Conservation (phyloP, 2,113 vertebrate genomes). For the Physeter macrocephalus region DNA sequence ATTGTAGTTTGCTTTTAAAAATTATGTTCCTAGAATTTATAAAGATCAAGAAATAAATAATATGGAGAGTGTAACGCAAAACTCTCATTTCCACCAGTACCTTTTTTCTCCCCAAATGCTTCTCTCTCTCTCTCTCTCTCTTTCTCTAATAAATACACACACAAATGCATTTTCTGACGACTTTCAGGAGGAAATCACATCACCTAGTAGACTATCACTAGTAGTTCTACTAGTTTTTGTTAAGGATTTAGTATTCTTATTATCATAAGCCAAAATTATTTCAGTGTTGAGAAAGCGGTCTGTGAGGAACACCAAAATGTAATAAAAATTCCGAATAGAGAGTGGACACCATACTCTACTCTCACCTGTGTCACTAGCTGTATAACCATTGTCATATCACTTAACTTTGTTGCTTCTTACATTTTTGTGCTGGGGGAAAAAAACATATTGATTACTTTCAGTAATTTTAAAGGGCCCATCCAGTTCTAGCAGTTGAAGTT, state of each 20-base stretch:
- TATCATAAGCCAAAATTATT: background rate
- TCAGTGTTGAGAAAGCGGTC: background rate
- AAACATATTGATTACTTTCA: background rate
- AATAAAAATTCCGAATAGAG: background rate
- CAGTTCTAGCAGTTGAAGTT: background rate
- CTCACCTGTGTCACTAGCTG: background rate
- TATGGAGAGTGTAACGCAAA: background rate
- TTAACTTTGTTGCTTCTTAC: background rate
- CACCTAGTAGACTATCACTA: background rate
- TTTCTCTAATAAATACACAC: background rate
- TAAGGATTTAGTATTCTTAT: background rate
- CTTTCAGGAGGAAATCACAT: background rate
- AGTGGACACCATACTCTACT: background rate
- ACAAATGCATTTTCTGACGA: background rate
- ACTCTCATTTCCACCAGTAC: background rate
- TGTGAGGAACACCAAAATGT: background rate
- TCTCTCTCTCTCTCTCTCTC: background rate
- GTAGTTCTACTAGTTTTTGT: background rate
- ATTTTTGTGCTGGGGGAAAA: background rate
- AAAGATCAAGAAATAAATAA: background rate
- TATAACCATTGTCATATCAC: background rate
- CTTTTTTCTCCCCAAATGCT: background rate
- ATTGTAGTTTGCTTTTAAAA: background rate
- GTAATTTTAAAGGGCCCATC: background rate
- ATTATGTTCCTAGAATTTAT: background rate